Evolutionary conservation across 1,140 invertebrate species (phyloP), one percentile per base, ranked within the genome.

Genomic region (Paraescarpia echinospica): DNA sequence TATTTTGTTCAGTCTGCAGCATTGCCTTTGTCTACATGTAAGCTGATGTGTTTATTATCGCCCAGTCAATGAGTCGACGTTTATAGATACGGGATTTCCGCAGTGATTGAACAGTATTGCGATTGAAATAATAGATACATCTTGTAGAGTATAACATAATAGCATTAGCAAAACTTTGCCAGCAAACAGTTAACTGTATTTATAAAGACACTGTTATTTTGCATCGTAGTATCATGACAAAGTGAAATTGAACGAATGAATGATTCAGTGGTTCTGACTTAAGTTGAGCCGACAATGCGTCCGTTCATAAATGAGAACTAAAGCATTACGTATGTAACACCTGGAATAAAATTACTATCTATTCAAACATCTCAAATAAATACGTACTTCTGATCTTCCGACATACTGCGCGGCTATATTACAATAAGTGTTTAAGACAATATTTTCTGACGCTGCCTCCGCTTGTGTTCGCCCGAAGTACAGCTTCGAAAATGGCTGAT

Each of bases 211-310:
- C 59, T 77, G 59, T 31, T 5, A 77, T 77, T 77, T 27, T 77
- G 27, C 59, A 77, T 77, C 59, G 59, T 12, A 77, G 59, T 22
- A 77, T 12, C 12, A 77, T 77, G 59, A 77, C 59, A 77, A 77
- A 77, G 59, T 77, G 59, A 77, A 77, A 77, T 77, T 77, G 59
- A 77, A 77, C 59, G 59, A 77, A 77, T 77, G 59, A 77, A 77
- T 77, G 59, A 77, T 77, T 77, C 59, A 12, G 59, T 77, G 59
- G 59, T 77, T 77, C 4, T 41, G 41, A 41, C 41, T n/a, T n/a
- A n/a, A n/a, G n/a, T n/a, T 77, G 59, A 77, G 27, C 59, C 59
- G 59, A 77, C 59, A 77, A 77, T 77, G 59, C 59, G 59, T 77
- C 59, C 59, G 59, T 77, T 77, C 22, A 77, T 31, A 77, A 77